A percentile compares a stretch with the other conserved stretches of the same genome.
phyloP scores from a whole-genome alignment of 2,888 invertebrate species.

The Alviniconcha strummeri region DNA sequence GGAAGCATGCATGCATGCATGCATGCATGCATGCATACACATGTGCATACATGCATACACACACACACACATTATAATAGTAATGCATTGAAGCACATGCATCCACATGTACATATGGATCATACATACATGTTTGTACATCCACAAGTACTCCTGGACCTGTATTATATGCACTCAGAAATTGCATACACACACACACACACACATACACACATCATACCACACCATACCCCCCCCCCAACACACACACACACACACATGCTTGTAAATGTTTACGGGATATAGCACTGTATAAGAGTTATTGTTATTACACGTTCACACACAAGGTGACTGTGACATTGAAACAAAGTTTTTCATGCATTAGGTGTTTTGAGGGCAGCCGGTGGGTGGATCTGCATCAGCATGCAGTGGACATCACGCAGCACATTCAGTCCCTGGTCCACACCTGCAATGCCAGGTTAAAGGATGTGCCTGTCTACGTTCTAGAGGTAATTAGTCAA shows the following conservation, averaged over 20 bases:
- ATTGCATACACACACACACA: background rate
- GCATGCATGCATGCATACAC: background rate
- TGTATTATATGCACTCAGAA: too few relatives aligned
- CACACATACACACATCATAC: background rate
- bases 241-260: too few relatives aligned
- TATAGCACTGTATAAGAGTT: too few relatives aligned
- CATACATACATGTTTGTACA: background rate
- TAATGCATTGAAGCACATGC: background rate
- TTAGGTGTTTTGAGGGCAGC: constrained; percentile 72
- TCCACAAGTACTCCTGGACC: background rate
- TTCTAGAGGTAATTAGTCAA: constrained; percentile 57
- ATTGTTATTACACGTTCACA: too few relatives aligned
- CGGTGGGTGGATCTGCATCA: constrained; percentile 64
- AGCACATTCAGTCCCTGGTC: constrained; percentile 66
- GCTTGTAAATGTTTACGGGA: too few relatives aligned
- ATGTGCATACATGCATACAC: background rate
- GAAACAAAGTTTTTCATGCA: too few relatives aligned
- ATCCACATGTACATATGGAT: background rate
- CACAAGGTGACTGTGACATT: too few relatives aligned
- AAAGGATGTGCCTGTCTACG: constrained; percentile 58
- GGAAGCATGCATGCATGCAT: background rate
- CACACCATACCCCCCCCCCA: too few relatives aligned
- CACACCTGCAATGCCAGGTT: constrained; percentile 65
- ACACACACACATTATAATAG: background rate
- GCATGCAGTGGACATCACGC: constrained; percentile 61